A percentile compares a stretch with the other conserved stretches of the same genome.
Evolutionary conservation across 2,888 invertebrate species (phyloP).

Genomic region (Automeris io): DNA sequence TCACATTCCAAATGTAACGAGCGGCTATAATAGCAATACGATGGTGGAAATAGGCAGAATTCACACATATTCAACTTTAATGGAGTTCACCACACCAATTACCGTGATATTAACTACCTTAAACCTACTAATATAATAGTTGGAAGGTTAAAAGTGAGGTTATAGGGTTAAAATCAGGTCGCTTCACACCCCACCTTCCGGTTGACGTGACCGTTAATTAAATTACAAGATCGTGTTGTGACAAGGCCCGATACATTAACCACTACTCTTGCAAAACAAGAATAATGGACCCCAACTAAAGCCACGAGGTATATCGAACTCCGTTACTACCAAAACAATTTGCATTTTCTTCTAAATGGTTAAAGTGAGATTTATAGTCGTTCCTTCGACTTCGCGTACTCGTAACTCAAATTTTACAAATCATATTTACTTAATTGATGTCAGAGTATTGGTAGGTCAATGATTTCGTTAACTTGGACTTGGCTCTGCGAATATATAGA

Average conservation of each 20-base stretch:
- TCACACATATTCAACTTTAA: not conserved
- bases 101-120: constrained; percentile 6
- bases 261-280: not conserved
- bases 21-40: not conserved
- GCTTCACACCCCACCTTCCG: constrained; percentile 13
- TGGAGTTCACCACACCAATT: not conserved
- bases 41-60: not conserved
- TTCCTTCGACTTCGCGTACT: too few species aligned
- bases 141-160: constrained; percentile 7
- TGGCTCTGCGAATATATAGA: too few species aligned
- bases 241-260: constrained; percentile 1
- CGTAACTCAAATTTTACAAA: too few species aligned
- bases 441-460: too few species aligned
- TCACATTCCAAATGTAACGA: too few species aligned
- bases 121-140: constrained; percentile 5
- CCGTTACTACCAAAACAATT: too few species aligned
- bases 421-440: too few species aligned
- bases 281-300: too few species aligned
- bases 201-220: constrained; percentile 16
- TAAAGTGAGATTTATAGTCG: too few species aligned
- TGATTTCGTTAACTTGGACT: too few species aligned
- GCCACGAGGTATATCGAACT: too few species aligned
- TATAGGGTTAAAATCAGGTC: constrained; percentile 13
- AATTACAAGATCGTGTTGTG: constrained; percentile 15
- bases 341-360: too few species aligned